phyloP scores from a whole-genome alignment of 2,888 invertebrate species.

The Chirona hameri region DNA sequence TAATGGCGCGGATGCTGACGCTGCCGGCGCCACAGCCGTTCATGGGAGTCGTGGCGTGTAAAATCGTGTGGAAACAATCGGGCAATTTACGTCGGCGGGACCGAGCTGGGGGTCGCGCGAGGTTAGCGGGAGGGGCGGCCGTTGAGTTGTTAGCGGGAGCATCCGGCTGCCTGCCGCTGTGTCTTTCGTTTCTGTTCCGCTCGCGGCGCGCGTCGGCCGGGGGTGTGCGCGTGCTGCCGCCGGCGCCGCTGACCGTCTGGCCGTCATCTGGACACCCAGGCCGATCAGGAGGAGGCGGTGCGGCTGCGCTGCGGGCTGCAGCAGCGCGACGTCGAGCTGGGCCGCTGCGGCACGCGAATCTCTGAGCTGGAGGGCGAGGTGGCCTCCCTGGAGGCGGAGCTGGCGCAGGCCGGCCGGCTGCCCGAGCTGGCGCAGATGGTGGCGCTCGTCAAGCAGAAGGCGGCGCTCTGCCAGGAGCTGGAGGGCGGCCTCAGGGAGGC shows the following conservation, averaged over 20 bases:
- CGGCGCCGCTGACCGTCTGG: not conserved
- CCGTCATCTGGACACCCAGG: not conserved
- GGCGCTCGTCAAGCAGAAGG: constrained; percentile 51
- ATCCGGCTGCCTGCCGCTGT: not conserved
- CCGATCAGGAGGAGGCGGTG: not conserved
- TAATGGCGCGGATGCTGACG: constrained; percentile 33
- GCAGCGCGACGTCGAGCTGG: constrained; percentile 55
- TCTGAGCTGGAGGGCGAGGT: constrained; percentile 58
- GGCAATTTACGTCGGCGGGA: too few relatives aligned
- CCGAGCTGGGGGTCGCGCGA: not conserved
- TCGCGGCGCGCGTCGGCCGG: not conserved
- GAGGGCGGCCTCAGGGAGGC: constrained; percentile 81
- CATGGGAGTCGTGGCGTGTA: not conserved
- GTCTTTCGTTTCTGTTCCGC: not conserved
- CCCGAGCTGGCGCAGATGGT: constrained; percentile 39
- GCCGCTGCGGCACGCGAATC: constrained; percentile 51
- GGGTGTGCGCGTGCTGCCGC: not conserved
- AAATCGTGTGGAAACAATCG: not conserved
- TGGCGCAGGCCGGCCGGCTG: constrained; percentile 43
- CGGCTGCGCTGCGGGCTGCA: constrained; percentile 40
- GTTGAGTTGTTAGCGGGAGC: not conserved
- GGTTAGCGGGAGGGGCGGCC: not conserved
- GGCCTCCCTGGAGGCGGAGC: constrained; percentile 56
- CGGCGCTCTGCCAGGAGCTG: constrained; percentile 68
- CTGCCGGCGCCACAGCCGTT: not conserved